Evolutionary conservation across 2,888 invertebrate genomes (phyloP).

Genomic region (Drosophila recens): DNA sequence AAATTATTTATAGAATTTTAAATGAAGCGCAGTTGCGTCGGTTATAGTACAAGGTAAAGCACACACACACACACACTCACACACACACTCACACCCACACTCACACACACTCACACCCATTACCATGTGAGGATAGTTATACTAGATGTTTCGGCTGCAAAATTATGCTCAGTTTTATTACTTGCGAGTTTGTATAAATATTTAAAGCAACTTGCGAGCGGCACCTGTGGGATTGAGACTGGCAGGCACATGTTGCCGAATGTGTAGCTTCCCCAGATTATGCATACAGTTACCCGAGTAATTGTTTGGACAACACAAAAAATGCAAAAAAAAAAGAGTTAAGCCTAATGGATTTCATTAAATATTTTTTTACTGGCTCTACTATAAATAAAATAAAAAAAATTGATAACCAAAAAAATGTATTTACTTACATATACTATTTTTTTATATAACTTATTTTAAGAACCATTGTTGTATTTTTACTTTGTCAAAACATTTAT

Average conservation of each 20-base stretch:
- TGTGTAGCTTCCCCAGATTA: neutral
- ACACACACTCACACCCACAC: too few relatives aligned
- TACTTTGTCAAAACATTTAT: neutral
- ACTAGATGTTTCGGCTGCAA: constrained; percentile 32
- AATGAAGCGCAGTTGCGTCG: constrained; percentile 63
- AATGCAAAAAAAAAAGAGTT: neutral
- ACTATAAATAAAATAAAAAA: too few relatives aligned
- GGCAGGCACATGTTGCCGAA: constrained; percentile 22
- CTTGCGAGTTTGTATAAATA: constrained; percentile 59
- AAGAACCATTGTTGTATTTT: neutral
- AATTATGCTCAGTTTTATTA: constrained; percentile 75
- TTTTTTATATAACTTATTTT: too few relatives aligned
- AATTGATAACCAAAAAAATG: too few relatives aligned
- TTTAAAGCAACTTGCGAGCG: constrained; percentile 58
- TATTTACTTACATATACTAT: too few relatives aligned
- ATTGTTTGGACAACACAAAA: neutral
- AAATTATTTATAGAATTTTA: constrained; percentile 80
- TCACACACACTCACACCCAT: neutral
- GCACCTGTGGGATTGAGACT: constrained; percentile 63
- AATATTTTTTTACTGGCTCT: too few relatives aligned
- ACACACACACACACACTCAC: constrained; percentile 3
- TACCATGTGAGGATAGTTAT: constrained; percentile 17
- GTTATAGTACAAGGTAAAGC: constrained; percentile 42
- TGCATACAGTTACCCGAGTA: neutral
- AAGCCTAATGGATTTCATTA: neutral